Evolutionary conservation across 2,797 vertebrate species (phyloP), one percentile per base, ranked within the genome.

Genomic region (Lates japonicus): DNA sequence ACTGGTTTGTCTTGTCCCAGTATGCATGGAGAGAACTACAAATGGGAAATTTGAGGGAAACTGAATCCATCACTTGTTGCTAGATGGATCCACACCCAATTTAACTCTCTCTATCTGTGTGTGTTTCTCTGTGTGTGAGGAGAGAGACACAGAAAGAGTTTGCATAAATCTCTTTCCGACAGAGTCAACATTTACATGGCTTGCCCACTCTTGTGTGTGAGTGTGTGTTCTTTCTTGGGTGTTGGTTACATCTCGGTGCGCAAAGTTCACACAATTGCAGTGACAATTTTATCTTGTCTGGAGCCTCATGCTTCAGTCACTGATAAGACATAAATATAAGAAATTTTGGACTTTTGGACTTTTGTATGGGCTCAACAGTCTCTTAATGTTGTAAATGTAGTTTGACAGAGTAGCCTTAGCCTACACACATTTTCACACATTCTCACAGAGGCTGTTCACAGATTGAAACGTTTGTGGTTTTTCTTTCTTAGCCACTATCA

Each of bases 1-100:
- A 95, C 92, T 88, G 87, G 93, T 95, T 92, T 77, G 71, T 89
- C 91, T 90, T 51, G 91, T 93, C 87, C 79, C 5, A 16, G 39
- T 46, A 20, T 1, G n/a, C 12, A 37, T 8, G 22, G 62, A 57
- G 52, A n/a, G 57, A 41, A 37, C 25, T 55, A 37, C 44, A 65
- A 46, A 63, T 14, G 44, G 48, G 29, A 31, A 62, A n/a, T 68
- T 66, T 71, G 16, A 66, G n/a, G n/a, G 49, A 80, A 80, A 80
- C 70, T 10, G 6, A 9, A 78, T 46, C 1, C 54, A 29, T 54
- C 31, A 9, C 31, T 64, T 39, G 9, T 39, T 70, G 72, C 54
- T 8, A 13, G 20, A 20, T 25, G 1, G 70, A 71, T 60, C 49
- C 60, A 72, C 65, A 68, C 55, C 39, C 51, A 59, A 7, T 17